Evolutionary conservation across 2,888 invertebrate genomes (phyloP).

Genomic region (Meiosimyza platycephala): DNA sequence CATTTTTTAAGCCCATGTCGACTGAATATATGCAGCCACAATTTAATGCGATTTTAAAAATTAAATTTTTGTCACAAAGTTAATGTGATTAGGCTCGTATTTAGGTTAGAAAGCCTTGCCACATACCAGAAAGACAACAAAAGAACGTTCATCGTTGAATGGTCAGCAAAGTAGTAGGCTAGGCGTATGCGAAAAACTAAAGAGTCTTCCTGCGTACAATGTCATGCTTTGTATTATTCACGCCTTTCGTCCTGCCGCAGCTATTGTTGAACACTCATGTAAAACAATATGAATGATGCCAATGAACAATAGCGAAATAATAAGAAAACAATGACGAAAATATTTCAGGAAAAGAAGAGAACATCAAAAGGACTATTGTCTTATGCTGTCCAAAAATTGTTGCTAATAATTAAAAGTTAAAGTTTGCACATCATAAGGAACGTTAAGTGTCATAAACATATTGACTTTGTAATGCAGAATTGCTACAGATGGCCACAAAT

Average conservation of each 20-base stretch:
- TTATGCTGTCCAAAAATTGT: neutral
- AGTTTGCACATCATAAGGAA: no score
- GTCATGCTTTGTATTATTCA: slow-evolving; percentile 3
- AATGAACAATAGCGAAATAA: neutral
- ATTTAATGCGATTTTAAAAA: neutral
- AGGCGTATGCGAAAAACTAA: neutral
- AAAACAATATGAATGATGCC: slow-evolving; percentile 9
- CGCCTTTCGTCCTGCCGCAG: slow-evolving; percentile 13
- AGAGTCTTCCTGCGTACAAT: no score
- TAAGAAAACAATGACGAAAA: neutral
- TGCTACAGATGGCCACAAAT: no score
- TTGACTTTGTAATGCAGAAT: no score
- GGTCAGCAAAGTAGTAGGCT: neutral
- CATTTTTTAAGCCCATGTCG: neutral
- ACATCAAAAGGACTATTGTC: neutral
- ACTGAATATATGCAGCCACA: neutral
- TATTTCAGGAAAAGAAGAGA: neutral
- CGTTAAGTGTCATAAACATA: no score
- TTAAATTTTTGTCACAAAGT: neutral
- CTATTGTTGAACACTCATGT: neutral
- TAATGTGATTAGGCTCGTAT: neutral
- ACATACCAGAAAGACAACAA: neutral
- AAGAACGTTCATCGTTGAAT: neutral
- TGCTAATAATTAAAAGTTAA: no score
- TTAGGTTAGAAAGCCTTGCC: neutral